Evolutionary conservation across 35 echinoderm and acorn worm genomes (phyloP).

Genomic region (Apostichopus parvimensis): DNA sequence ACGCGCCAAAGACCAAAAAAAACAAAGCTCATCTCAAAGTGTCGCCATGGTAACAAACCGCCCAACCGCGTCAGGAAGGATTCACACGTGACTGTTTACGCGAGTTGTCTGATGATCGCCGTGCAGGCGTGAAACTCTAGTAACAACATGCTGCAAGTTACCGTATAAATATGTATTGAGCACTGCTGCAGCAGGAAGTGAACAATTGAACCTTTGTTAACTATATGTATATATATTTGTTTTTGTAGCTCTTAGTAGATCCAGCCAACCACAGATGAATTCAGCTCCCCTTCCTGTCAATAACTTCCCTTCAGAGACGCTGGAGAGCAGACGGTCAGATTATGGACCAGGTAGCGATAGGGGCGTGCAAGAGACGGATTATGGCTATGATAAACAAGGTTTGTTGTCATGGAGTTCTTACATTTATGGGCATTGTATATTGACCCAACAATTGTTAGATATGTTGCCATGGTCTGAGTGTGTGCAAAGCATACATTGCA

Average conservation of each 20-base stretch:
- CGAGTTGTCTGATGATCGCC: too few relatives aligned
- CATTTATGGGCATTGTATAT: too few relatives aligned
- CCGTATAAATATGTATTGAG: too few relatives aligned
- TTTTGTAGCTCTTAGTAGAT: not conserved
- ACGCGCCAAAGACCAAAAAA: too few relatives aligned
- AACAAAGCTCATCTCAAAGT: too few relatives aligned
- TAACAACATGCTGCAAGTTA: too few relatives aligned
- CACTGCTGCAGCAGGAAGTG: too few relatives aligned
- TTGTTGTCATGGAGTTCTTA: not conserved
- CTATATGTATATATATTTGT: not conserved
- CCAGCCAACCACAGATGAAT: slow-evolving; percentile 1
- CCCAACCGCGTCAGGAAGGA: too few relatives aligned
- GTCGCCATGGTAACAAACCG: too few relatives aligned
- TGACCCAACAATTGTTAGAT: not conserved
- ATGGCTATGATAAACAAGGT: slow-evolving; percentile 27
- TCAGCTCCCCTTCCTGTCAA: slow-evolving; percentile 19
- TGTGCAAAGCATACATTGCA: not conserved
- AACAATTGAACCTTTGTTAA: too few relatives aligned
- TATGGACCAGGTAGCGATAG: not conserved
- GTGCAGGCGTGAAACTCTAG: too few relatives aligned
- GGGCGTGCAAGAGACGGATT: not conserved
- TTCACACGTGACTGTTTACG: too few relatives aligned
- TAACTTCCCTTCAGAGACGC: slow-evolving; percentile 23
- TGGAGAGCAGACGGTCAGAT: slow-evolving; percentile 23
- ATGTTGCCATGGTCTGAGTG: not conserved